Base-by-base conservation (phyloP, 2,113 vertebrate genomes). In the Sinocyclocheilus rhinocerous region DNA sequence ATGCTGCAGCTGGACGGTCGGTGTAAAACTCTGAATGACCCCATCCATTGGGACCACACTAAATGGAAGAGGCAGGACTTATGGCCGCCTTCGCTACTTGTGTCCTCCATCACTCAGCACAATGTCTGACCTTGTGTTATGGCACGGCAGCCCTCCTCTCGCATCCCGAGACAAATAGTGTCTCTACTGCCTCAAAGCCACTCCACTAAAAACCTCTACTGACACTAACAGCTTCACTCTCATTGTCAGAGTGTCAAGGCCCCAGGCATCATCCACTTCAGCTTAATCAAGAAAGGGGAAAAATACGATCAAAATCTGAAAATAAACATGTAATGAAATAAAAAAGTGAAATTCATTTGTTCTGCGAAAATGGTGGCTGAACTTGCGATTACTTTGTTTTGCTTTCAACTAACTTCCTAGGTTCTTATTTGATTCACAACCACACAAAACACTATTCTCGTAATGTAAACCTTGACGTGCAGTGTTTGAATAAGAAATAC, bases 81-180 rank as follows among this genome's bases (percentile, higher is more conserved):
- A 86, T 85, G 82, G 20, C 83, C 65, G 84, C 81, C 82, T 69
- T n/a, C 70, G 72, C 72, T 22, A 78, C 82, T 63, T 76, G 26
- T 65, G 81, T 85, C 76, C 87, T 76, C 90, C 76, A 84, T 89
- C 67, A 77, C 87, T 90, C 88, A 83, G 65, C 11, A 70, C 78
- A 84, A 76, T 83, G 82, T 55, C 26, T 91, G 91, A 92, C 94
- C 93, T 92, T 92, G 81, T 84, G 69, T 84, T 73, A 73, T 73
- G 90, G 88, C 83, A 86, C 79, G 76, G 83, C 88, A 86, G 84
- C 85, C n/a, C 24, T 83, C 86, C 87, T 91, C 86, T 87, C 82
- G 91, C 90, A 91, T 87, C 87, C 90, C 61, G 85, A 91, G 89
- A 91, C 88, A 73, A 90, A 92, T 84, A 83, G 81, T 70, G 80